Conservation (phyloP, 2,888 invertebrate genomes). For the Leptopterna dolabrata region DNA sequence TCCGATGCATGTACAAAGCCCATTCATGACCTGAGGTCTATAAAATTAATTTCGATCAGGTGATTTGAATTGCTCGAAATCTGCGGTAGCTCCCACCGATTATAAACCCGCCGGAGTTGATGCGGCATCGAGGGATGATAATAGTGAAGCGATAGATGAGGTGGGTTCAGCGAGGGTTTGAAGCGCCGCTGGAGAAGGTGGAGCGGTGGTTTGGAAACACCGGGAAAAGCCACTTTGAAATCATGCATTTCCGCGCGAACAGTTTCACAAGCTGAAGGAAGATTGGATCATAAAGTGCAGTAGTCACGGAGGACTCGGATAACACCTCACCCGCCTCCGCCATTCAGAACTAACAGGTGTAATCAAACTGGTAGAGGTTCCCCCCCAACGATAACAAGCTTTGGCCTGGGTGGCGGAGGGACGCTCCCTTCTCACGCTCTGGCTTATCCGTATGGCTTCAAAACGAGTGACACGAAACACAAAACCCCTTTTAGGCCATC, state of each 20-base stretch:
- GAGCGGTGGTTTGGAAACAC: neutral
- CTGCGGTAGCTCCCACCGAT: neutral
- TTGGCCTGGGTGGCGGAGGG: neutral
- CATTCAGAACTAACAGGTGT: conserved; percentile 3
- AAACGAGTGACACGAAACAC: conserved; percentile 10
- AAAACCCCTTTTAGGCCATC: neutral
- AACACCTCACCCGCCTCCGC: neutral
- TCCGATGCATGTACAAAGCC: too few species aligned
- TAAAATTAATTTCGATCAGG: neutral
- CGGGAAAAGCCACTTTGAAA: neutral
- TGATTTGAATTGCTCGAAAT: neutral
- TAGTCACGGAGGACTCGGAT: neutral
- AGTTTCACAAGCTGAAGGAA: neutral
- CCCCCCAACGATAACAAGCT: neutral
- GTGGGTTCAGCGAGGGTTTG: too few species aligned
- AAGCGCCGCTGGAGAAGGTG: too few species aligned
- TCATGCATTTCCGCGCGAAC: neutral
- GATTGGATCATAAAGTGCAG: conserved; percentile 7
- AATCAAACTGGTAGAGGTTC: neutral
- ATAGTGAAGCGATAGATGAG: too few species aligned
- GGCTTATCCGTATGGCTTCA: neutral
- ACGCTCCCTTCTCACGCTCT: neutral
- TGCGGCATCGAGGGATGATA: neutral
- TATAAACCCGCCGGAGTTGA: neutral
- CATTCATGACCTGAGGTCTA: too few species aligned